Conservation (phyloP, 2,113 vertebrate genomes). For the Psettodes erumei region DNA sequence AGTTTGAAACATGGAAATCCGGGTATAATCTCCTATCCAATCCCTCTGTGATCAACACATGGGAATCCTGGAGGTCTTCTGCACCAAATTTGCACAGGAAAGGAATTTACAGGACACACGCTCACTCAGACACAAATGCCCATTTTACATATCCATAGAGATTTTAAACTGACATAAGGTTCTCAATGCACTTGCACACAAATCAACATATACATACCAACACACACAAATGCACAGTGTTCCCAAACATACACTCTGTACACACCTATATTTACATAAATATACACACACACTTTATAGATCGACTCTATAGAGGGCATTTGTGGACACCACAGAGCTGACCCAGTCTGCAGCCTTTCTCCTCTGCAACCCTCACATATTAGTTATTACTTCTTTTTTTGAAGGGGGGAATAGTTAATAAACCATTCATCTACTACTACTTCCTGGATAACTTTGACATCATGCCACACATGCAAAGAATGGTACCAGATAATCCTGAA, state of each 20-base stretch:
- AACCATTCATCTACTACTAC: constrained; percentile 43
- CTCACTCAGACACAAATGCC: constrained; percentile 14
- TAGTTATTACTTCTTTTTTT: constrained; percentile 31
- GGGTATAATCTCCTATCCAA: constrained; percentile 63
- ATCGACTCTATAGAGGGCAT: background rate
- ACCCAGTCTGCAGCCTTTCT: background rate
- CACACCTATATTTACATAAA: constrained; percentile 27
- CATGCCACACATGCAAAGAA: constrained; percentile 9
- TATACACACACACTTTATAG: constrained; percentile 6
- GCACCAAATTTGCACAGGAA: constrained; percentile 30
- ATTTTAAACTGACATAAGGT: constrained; percentile 30
- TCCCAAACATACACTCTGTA: background rate
- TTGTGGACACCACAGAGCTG: constrained; percentile 15
- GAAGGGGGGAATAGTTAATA: constrained; percentile 18
- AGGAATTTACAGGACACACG: constrained; percentile 32
- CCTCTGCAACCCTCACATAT: constrained; percentile 20
- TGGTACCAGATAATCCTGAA: constrained; percentile 26
- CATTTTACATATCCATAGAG: constrained; percentile 23
- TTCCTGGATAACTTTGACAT: constrained; percentile 35
- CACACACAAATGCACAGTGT: constrained; percentile 5
- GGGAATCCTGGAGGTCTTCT: constrained; percentile 50
- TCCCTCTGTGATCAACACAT: constrained; percentile 70
- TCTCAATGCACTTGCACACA: constrained; percentile 14
- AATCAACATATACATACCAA: constrained; percentile 14
- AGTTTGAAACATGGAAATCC: constrained; percentile 80